phyloP scores from a whole-genome alignment of 2,797 vertebrate species.

The Cottoperca gobio region DNA sequence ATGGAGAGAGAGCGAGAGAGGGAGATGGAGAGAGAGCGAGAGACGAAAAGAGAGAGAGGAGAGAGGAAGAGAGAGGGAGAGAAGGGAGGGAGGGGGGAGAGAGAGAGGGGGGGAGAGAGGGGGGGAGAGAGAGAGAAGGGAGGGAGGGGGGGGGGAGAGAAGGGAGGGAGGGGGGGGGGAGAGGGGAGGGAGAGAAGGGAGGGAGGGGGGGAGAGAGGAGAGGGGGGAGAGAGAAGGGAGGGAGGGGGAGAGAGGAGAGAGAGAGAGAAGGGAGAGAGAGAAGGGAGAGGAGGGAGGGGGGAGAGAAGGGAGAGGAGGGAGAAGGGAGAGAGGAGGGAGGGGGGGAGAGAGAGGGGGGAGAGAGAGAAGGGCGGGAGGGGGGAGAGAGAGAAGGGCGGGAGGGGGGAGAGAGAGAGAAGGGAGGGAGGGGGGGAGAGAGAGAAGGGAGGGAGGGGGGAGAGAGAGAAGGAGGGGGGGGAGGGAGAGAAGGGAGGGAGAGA shows the following conservation, averaged over 20 bases:
- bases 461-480: constrained; percentile 42
- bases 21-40: not conserved
- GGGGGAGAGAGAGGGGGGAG: constrained; percentile 40
- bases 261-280: constrained; percentile 35
- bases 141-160: constrained; percentile 32
- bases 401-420: constrained; percentile 17
- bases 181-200: constrained; percentile 23
- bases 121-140: constrained; percentile 23
- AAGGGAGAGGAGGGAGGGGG: constrained; percentile 46
- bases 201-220: too few relatives aligned
- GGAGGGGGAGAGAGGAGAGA: too few relatives aligned
- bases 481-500: constrained; percentile 23
- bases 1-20: constrained; percentile 21
- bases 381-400: constrained; percentile 16
- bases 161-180: too few relatives aligned
- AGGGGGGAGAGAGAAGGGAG: constrained; percentile 6
- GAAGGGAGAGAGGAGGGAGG: constrained; percentile 32
- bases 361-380: constrained; percentile 39
- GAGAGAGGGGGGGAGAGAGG: not conserved
- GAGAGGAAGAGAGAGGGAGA: constrained; percentile 18
- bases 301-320: constrained; percentile 13
- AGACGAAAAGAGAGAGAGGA: constrained; percentile 22
- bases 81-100: not conserved
- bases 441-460: constrained; percentile 41
- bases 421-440: constrained; percentile 26